These are phyloP conservation scores for Chrysopilus asiliformis DNA, from an alignment of 2,888 invertebrate genomes.

Conservation along the genomic window DNA sequence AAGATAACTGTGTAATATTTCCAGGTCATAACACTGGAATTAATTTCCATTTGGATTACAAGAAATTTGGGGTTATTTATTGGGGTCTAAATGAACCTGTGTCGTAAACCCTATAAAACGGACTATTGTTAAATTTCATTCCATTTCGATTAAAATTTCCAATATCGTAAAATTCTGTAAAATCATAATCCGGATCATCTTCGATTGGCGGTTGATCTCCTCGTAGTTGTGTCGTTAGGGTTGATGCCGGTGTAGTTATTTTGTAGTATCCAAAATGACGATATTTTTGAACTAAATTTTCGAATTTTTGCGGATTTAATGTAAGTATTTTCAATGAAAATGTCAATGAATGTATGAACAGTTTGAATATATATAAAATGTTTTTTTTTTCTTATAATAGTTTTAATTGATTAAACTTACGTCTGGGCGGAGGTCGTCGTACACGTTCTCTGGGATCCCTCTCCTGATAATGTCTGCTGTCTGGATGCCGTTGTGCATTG, in stretches of 20 bases:
- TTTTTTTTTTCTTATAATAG: no score
- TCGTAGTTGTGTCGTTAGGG: slow-evolving; percentile 2
- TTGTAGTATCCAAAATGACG: neutral
- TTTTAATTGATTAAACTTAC: no score
- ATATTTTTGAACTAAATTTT: slow-evolving; percentile 3
- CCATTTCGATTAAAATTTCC: neutral
- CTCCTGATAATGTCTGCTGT: no score
- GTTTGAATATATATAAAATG: no score
- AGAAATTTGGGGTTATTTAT: no score
- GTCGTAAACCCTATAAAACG: slow-evolving; percentile 5
- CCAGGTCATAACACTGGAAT: no score
- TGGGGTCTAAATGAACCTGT: no score
- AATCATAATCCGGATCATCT: slow-evolving; percentile 4
- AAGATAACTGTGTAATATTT: no score
- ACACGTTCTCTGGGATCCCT: neutral
- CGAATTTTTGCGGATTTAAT: no score
- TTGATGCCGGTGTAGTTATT: neutral
- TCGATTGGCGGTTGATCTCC: slow-evolving; percentile 7
- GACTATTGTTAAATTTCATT: slow-evolving; percentile 1
- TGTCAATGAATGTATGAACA: neutral
- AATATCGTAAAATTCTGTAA: slow-evolving; percentile 4
- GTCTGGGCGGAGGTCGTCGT: neutral
- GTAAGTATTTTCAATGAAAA: no score
- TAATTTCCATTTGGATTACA: no score
- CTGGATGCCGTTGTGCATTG: slow-evolving; percentile 3